Conservation (phyloP, 1,140 invertebrate genomes). For the Aradophagus sp. region DNA sequence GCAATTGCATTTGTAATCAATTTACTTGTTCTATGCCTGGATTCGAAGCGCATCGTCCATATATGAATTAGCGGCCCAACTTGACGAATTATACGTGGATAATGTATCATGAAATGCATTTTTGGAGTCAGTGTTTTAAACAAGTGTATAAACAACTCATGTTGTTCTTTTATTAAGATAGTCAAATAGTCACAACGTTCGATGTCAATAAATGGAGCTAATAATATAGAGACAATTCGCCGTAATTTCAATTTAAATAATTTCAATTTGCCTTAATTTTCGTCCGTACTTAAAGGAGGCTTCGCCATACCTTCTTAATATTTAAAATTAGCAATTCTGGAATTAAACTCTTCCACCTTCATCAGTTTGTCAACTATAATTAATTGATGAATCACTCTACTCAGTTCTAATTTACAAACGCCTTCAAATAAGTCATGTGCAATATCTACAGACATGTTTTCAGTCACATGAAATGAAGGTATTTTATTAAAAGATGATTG, state of each 20-base stretch:
- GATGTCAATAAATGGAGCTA: constrained; percentile 2
- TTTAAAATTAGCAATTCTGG: constrained; percentile 5
- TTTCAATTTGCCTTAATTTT: too few relatives aligned
- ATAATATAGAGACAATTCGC: constrained; percentile 14
- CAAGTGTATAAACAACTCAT: constrained; percentile 25
- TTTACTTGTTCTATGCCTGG: constrained; percentile 15
- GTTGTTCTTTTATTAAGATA: constrained; percentile 31
- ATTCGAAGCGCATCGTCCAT: constrained; percentile 1
- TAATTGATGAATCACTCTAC: constrained; percentile 9
- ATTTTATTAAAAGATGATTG: constrained; percentile 12
- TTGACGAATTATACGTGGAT: neutral
- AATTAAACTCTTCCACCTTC: neutral
- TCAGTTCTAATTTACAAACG: constrained; percentile 9
- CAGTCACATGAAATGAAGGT: constrained; percentile 14
- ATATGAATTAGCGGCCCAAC: constrained; percentile 1
- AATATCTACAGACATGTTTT: constrained; percentile 19
- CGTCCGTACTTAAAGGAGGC: constrained; percentile 15
- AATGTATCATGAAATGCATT: constrained; percentile 26
- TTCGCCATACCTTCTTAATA: constrained; percentile 3
- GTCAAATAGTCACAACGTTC: constrained; percentile 6
- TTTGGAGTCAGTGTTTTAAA: constrained; percentile 32
- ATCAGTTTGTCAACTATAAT: neutral
- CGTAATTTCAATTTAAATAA: constrained; percentile 8
- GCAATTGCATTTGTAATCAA: constrained; percentile 14
- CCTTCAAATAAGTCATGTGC: constrained; percentile 29